Percentiles rank a stretch among this genome's conserved stretches.
phyloP scores from a whole-genome alignment of 2,797 vertebrate genomes.

The Bradypodion pumilum region DNA sequence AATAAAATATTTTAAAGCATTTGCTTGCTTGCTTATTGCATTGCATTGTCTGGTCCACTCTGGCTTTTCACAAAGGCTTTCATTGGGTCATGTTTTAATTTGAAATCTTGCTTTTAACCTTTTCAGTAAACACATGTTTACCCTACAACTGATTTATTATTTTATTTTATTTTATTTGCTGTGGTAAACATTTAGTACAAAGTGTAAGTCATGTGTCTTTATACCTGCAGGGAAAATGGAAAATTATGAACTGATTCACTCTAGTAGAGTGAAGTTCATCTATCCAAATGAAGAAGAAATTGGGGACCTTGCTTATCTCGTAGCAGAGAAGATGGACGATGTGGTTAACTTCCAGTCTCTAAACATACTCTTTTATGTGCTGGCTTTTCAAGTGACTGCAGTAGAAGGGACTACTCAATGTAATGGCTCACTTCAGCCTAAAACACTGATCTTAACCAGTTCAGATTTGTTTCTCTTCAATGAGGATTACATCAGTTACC shows the following conservation, averaged over 20 bases:
- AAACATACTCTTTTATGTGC: constrained; percentile 91
- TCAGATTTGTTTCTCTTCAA: constrained; percentile 91
- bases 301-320: constrained; percentile 92
- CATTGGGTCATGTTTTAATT: neutral
- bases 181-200: neutral
- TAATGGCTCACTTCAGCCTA: constrained; percentile 81
- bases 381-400: constrained; percentile 86
- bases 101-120: neutral
- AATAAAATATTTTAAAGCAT: no score
- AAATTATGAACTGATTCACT: constrained; percentile 97
- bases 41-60: neutral
- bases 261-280: constrained; percentile 95
- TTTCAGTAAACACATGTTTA: neutral
- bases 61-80: neutral
- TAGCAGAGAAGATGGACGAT: constrained; percentile 87
- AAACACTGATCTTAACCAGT: constrained; percentile 91
- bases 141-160: neutral
- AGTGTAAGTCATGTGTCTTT: constrained; percentile 31
- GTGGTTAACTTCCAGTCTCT: constrained; percentile 75
- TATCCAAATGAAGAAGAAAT: constrained; percentile 98
- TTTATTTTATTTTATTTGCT: neutral
- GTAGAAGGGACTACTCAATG: constrained; percentile 56
- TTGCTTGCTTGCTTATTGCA: no score
- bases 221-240: constrained; percentile 90
- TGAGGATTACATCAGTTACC: constrained; percentile 96